Evolutionary conservation across 2,113 vertebrate species (phyloP).

Genomic region (Nerophis lumbriciformis): DNA sequence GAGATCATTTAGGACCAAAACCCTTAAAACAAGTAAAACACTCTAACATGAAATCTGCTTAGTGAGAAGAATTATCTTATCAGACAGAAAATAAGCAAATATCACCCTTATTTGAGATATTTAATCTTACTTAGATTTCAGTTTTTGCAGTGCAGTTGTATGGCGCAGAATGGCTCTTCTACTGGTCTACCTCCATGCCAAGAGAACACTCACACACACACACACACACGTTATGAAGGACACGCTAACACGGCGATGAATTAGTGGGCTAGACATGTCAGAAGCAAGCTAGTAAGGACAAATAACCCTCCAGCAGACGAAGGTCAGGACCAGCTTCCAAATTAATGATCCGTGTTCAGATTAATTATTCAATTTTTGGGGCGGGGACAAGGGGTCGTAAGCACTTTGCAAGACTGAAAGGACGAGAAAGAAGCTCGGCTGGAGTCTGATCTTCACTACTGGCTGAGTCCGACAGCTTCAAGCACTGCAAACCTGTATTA

Average conservation of each 20-base stretch:
- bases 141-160: conserved; percentile 5
- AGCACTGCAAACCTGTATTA: conserved; percentile 62
- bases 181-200: conserved; percentile 52
- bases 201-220: conserved; percentile 33
- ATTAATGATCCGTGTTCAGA: conserved; percentile 20
- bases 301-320: conserved; percentile 31
- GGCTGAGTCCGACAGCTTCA: conserved; percentile 34
- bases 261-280: conserved; percentile 45
- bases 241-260: conserved; percentile 18
- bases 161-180: conserved; percentile 42
- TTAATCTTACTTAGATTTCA: too few species aligned
- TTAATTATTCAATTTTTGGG: conserved; percentile 20
- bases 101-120: too few species aligned
- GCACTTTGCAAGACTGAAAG: conserved; percentile 39
- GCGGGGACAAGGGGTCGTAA: background rate
- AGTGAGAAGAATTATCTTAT: too few species aligned
- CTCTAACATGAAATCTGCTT: too few species aligned
- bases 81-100: too few species aligned
- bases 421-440: conserved; percentile 36
- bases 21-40: too few species aligned
- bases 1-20: too few species aligned
- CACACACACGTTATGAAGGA: conserved; percentile 27
- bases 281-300: conserved; percentile 37
- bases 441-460: conserved; percentile 57
- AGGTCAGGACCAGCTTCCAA: conserved; percentile 39